These are phyloP conservation scores for Odontesthes bonariensis DNA, from an alignment of 2,113 vertebrate species.

Conservation along the genomic window DNA sequence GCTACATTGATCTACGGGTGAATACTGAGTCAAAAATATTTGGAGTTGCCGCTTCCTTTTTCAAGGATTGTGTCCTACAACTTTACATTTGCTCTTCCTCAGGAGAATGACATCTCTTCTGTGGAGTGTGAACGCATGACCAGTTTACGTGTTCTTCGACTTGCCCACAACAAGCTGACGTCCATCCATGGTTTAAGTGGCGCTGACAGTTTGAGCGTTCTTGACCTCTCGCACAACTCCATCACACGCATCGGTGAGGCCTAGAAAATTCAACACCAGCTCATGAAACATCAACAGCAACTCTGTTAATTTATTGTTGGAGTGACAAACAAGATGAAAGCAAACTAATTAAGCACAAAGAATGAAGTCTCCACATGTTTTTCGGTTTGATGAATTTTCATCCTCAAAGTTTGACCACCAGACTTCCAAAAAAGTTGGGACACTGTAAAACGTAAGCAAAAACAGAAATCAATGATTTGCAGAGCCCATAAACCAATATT, in stretches of 20 bases:
- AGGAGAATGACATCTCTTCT: slow-evolving; percentile 91
- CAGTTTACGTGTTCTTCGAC: slow-evolving; percentile 85
- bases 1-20: slow-evolving; percentile 90
- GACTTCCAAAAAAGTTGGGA: no score
- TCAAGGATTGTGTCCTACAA: neutral
- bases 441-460: neutral
- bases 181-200: slow-evolving; percentile 88
- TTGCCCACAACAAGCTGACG: slow-evolving; percentile 88
- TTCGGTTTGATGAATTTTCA: no score
- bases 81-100: neutral
- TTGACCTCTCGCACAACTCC: slow-evolving; percentile 92
- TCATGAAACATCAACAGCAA: neutral
- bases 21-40: neutral
- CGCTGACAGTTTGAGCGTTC: slow-evolving; percentile 85
- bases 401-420: no score
- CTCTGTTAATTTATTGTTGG: no score
- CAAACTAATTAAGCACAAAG: neutral
- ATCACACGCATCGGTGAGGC: slow-evolving; percentile 92
- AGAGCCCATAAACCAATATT: no score
- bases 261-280: neutral
- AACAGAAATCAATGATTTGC: neutral
- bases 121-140: slow-evolving; percentile 89
- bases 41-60: no score
- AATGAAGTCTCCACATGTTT: neutral
- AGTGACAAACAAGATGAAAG: neutral